These are phyloP conservation scores for Macaria liturata DNA, from an alignment of 2,888 invertebrate genomes.

Conservation along the genomic window DNA sequence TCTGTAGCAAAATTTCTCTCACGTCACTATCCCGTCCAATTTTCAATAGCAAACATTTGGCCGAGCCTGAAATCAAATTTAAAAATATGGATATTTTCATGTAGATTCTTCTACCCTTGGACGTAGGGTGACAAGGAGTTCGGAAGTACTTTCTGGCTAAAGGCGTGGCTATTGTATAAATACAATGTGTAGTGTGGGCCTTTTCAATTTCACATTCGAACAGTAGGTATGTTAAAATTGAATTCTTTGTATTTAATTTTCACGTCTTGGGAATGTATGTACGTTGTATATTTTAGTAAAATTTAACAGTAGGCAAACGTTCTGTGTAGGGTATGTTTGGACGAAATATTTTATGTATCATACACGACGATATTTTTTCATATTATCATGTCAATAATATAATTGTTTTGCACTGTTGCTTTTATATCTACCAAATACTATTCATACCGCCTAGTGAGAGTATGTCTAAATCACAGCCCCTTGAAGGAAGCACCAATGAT, in stretches of 20 bases:
- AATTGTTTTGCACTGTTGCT: too few species aligned
- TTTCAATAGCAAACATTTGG: constrained; percentile 82
- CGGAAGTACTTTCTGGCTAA: constrained; percentile 39
- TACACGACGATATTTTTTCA: too few species aligned
- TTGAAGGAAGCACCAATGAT: constrained; percentile 73
- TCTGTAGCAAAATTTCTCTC: constrained; percentile 70
- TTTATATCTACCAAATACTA: too few species aligned
- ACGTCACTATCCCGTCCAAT: constrained; percentile 74
- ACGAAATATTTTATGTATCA: too few species aligned
- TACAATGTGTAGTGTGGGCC: constrained; percentile 43
- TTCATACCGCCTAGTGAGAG: constrained; percentile 21
- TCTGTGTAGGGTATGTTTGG: too few species aligned
- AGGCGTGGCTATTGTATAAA: constrained; percentile 55
- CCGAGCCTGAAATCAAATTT: constrained; percentile 79
- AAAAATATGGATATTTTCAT: constrained; percentile 79
- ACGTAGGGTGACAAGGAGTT: constrained; percentile 63
- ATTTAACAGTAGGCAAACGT: too few species aligned
- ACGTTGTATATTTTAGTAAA: too few species aligned
- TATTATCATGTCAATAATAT: too few species aligned
- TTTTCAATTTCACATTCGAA: constrained; percentile 46
- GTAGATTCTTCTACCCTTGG: constrained; percentile 65
- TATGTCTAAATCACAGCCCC: constrained; percentile 30
- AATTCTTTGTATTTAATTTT: too few species aligned
- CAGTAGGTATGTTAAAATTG: neutral
- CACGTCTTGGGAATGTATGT: too few species aligned